Evolutionary conservation across 2,888 invertebrate genomes (phyloP).

Genomic region (Chirona hameri): DNA sequence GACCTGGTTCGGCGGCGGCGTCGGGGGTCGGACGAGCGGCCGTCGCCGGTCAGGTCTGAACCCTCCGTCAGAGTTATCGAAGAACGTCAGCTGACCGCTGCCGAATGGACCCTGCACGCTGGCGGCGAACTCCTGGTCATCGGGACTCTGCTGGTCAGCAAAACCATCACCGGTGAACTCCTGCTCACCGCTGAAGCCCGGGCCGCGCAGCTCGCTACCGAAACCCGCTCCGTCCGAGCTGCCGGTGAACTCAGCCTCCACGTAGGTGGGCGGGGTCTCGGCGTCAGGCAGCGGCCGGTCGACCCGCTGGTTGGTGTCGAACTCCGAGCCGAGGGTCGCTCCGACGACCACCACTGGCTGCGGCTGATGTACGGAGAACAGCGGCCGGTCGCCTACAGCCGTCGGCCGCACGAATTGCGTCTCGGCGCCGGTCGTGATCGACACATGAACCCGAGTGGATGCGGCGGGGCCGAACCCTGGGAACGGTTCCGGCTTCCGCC

Average conservation of each 20-base stretch:
- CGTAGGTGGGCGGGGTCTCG: not conserved
- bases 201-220: not conserved
- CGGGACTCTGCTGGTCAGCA: not conserved
- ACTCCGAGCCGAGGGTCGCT: not conserved
- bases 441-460: not conserved
- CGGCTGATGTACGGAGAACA: too few species aligned
- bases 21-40: conserved; percentile 25
- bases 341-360: conserved; percentile 7
- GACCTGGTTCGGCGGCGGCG: conserved; percentile 27
- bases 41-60: not conserved
- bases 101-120: conserved; percentile 8
- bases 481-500: not conserved
- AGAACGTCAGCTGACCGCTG: not conserved
- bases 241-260: not conserved
- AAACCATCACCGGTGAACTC: not conserved
- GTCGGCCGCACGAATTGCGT: not conserved
- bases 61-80: not conserved
- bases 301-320: too few species aligned
- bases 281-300: too few species aligned
- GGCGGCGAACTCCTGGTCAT: not conserved
- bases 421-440: not conserved
- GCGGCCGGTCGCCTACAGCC: not conserved
- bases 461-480: not conserved
- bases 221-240: not conserved
- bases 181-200: too few species aligned